These are phyloP conservation scores for Drosophila erecta DNA, from an alignment of 1,140 invertebrate species.

Conservation along the genomic window DNA sequence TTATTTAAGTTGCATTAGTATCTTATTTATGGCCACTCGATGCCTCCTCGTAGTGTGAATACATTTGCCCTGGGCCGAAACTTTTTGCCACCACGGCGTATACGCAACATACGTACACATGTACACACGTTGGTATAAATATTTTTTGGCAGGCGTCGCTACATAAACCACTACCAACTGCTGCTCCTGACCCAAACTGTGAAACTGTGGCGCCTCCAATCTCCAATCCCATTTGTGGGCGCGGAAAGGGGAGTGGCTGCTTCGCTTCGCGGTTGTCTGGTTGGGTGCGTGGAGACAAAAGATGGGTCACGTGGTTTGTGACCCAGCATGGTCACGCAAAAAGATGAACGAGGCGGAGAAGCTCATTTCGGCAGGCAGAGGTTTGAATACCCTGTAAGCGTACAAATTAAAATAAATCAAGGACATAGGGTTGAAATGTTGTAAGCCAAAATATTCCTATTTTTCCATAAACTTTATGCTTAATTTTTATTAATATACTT, in stretches of 20 bases:
- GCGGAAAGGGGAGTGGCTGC: too few species aligned
- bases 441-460: too few species aligned
- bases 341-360: not conserved
- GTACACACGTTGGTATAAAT: constrained; percentile 12
- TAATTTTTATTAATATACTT: too few species aligned
- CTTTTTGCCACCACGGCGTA: constrained; percentile 19
- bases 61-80: constrained; percentile 22
- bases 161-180: constrained; percentile 68
- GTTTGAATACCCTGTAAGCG: not conserved
- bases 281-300: constrained; percentile 6
- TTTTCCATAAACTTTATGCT: too few species aligned
- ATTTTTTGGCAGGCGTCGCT: constrained; percentile 37
- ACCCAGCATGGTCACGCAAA: constrained; percentile 5
- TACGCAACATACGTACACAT: constrained; percentile 9
- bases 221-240: constrained; percentile 12
- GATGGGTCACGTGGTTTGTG: constrained; percentile 6
- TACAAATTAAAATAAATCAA: too few species aligned
- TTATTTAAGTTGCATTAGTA: constrained; percentile 72
- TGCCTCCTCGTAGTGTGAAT: constrained; percentile 26
- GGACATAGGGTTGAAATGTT: too few species aligned
- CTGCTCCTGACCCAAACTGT: constrained; percentile 25
- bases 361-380: not conserved
- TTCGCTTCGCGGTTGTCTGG: not conserved
- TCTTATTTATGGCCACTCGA: constrained; percentile 62
- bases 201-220: too few species aligned